Percentiles rank a stretch among this genome's conserved stretches.
Conservation (phyloP, 2,888 invertebrate genomes). For the Chymomyza amoena region DNA sequence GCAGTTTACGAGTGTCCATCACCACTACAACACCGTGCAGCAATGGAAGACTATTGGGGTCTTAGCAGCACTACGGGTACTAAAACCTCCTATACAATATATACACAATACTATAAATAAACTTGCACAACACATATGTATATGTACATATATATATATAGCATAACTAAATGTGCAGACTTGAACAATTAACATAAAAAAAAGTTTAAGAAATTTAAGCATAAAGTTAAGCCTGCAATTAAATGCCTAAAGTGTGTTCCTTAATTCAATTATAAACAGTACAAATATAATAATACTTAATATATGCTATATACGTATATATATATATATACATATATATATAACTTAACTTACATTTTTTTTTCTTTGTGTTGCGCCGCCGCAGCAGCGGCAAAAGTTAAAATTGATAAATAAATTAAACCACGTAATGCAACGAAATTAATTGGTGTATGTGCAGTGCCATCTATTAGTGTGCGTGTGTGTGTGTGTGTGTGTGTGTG, state of each 20-base stretch:
- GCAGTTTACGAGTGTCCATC: constrained; percentile 75
- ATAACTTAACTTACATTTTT: neutral
- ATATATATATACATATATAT: constrained; percentile 23
- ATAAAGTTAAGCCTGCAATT: constrained; percentile 28
- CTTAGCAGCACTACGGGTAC: constrained; percentile 79
- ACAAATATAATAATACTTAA: neutral
- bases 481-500: constrained; percentile 26
- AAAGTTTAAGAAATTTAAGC: constrained; percentile 19
- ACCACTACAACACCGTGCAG: constrained; percentile 75
- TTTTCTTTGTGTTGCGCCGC: constrained; percentile 41
- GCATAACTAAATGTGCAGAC: constrained; percentile 3
- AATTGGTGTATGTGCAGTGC: constrained; percentile 2
- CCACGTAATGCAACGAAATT: constrained; percentile 29
- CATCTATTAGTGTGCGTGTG: constrained; percentile 11
- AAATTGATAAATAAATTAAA: constrained; percentile 25
- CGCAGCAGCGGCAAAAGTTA: constrained; percentile 41
- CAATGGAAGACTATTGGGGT: constrained; percentile 78
- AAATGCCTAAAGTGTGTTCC: constrained; percentile 16
- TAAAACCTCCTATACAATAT: constrained; percentile 11
- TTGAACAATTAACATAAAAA: neutral
- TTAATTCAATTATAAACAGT: neutral
- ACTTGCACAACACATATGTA: constrained; percentile 13
- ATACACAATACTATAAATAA: constrained; percentile 19
- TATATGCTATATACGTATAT: neutral
- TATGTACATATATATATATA: neutral